Evolutionary conservation across 1,140 invertebrate genomes (phyloP), one percentile per base, ranked within the genome.

Genomic region (Megathymus violae): DNA sequence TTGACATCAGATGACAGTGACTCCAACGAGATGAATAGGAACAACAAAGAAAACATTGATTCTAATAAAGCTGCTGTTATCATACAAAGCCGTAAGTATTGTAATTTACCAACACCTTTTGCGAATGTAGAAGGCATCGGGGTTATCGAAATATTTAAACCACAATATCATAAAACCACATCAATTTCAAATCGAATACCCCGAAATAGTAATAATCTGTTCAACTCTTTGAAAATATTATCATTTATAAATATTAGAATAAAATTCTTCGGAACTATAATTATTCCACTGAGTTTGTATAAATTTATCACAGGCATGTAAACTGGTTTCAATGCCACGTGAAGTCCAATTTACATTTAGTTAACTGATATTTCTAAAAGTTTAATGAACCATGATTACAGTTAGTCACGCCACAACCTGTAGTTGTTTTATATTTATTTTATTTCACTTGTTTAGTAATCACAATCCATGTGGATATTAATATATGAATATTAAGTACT

Each of bases 81-180:
- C 10, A 95, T 94, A 67, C 94, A 95, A 82, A 94, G 94, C 72
- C 93, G 94, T 95, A 89, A 92, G 93, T 93, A 66, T 13, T 11
- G 3, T 9, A 31, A 31, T 22, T 22, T 22, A 22, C 19, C 19
- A 22, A 22, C 19, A 22, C 5, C 19, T 22, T 22, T 22, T 22
- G 5, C 5, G 2, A 22, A 3, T 22, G 5, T 22, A 22, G 5
- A 22, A 22, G 19, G 5, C 5, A 22, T 22, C 2, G 2, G 19
- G 2, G 19, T 22, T 22, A 22, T 22, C 19, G 2, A 5, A 22
- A 22, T 22, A 22, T 22, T 22, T 3, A 22, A 3, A 2, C 5
- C 2, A 3, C 2, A 3, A 22, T 22, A 22, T 22, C 5, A 22
- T 22, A 22, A 22, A 22, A n/a, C n/a, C n/a, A n/a, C n/a, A n/a